These are phyloP conservation scores for Lepidurus packardi DNA, from an alignment of 1,140 invertebrate species.

Conservation along the genomic window DNA sequence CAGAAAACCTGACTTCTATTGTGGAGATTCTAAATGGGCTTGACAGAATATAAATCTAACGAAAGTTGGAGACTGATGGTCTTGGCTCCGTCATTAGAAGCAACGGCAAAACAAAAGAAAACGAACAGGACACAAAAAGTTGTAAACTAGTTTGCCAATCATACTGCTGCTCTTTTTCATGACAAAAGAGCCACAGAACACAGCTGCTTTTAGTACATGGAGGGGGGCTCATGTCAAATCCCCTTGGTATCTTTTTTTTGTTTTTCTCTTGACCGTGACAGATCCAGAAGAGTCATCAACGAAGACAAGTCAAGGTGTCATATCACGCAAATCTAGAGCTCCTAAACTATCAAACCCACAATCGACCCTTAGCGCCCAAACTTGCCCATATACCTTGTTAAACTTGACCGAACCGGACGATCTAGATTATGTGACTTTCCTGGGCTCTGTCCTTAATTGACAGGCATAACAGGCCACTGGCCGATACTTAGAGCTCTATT, in stretches of 20 bases:
- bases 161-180: not conserved
- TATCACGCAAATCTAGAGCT: not conserved
- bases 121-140: not conserved
- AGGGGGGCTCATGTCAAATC: not conserved
- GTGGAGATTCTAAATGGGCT: not conserved
- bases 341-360: too few species aligned
- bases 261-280: not conserved
- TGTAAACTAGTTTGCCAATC: slow-evolving; percentile 12
- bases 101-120: not conserved
- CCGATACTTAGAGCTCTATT: too few species aligned
- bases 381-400: too few species aligned
- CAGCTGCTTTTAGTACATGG: not conserved
- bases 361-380: too few species aligned
- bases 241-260: not conserved
- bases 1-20: not conserved
- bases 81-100: not conserved
- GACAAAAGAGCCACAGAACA: not conserved
- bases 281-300: not conserved
- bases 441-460: too few species aligned
- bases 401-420: too few species aligned
- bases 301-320: not conserved
- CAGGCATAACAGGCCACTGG: too few species aligned
- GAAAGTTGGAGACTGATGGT: not conserved
- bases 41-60: not conserved
- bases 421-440: too few species aligned